A percentile compares a stretch with the other conserved stretches of the same genome.
These are phyloP conservation scores for Gymnosoma rotundatum DNA, from an alignment of 2,888 invertebrate genomes.

Conservation along the genomic window DNA sequence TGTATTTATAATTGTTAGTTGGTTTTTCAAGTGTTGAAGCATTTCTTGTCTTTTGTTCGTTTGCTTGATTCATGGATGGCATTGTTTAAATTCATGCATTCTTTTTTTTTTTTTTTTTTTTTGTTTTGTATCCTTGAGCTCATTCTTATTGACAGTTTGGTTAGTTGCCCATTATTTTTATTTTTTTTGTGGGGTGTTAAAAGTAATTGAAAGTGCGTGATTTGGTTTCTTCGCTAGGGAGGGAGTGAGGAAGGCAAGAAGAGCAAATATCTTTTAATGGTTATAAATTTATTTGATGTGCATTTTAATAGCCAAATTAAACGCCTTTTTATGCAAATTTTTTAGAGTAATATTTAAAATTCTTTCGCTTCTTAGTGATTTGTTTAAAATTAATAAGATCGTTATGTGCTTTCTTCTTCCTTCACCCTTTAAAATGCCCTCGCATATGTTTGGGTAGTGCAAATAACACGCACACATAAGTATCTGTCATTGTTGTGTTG, in stretches of 20 bases:
- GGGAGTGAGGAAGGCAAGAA: not conserved
- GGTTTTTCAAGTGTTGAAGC: constrained; percentile 33
- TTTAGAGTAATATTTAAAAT: constrained; percentile 26
- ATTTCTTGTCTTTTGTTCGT: constrained; percentile 38
- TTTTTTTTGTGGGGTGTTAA: constrained; percentile 13
- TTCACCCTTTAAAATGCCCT: not conserved
- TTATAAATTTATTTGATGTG: constrained; percentile 65
- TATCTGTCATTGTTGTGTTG: not conserved
- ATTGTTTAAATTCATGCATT: constrained; percentile 52
- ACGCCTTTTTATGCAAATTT: constrained; percentile 50
- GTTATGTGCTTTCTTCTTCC: not conserved
- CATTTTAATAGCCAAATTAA: constrained; percentile 28
- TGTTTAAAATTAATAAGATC: constrained; percentile 38
- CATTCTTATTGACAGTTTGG: constrained; percentile 46
- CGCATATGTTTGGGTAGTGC: not conserved
- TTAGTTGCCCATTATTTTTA: constrained; percentile 11
- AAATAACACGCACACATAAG: constrained; percentile 11
- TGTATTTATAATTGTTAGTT: constrained; percentile 42
- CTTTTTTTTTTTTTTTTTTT: not conserved
- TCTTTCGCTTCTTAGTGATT: constrained; percentile 26
- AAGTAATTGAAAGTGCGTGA: constrained; percentile 36
- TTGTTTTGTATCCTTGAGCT: constrained; percentile 54
- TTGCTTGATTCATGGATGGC: constrained; percentile 34
- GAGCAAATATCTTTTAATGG: not conserved
- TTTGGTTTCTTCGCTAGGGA: constrained; percentile 3